These are phyloP conservation scores for Sarcophaga subvicina DNA, from an alignment of 2,888 invertebrate species.

Conservation along the genomic window DNA sequence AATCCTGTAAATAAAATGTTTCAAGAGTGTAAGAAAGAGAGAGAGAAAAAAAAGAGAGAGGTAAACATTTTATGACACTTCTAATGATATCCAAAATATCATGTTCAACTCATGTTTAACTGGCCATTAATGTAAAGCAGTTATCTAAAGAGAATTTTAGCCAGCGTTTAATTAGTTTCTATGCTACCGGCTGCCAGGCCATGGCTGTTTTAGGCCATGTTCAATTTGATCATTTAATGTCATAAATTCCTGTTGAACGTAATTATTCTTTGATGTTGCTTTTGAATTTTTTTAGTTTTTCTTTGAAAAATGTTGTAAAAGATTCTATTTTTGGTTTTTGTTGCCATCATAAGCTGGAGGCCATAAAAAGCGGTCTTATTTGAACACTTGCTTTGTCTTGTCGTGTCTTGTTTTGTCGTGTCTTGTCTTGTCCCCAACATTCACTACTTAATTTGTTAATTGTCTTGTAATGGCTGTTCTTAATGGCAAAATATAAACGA, in stretches of 20 bases:
- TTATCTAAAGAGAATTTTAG: constrained; percentile 56
- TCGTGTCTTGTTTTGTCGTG: background rate
- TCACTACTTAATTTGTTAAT: constrained; percentile 46
- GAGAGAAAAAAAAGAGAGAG: background rate
- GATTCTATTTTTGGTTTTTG: constrained; percentile 21
- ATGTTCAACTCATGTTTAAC: constrained; percentile 11
- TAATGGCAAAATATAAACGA: background rate
- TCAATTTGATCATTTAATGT: constrained; percentile 69
- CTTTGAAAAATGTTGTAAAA: constrained; percentile 40
- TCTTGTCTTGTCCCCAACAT: constrained; percentile 38
- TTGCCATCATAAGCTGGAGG: constrained; percentile 20
- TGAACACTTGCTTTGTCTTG: constrained; percentile 44
- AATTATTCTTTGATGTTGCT: constrained; percentile 42
- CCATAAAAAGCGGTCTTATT: constrained; percentile 56
- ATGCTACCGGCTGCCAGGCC: constrained; percentile 41
- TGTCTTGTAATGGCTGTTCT: constrained; percentile 58
- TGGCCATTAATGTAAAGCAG: constrained; percentile 18
- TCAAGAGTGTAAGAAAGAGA: background rate
- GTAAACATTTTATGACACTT: constrained; percentile 70
- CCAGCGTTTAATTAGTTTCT: constrained; percentile 58
- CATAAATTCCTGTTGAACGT: constrained; percentile 66
- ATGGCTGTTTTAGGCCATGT: constrained; percentile 46
- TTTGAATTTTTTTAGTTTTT: constrained; percentile 46
- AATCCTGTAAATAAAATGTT: constrained; percentile 3
- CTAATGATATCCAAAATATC: constrained; percentile 68